Evolutionary conservation across 2,888 invertebrate species (phyloP).

Genomic region (Synergus japonicus): DNA sequence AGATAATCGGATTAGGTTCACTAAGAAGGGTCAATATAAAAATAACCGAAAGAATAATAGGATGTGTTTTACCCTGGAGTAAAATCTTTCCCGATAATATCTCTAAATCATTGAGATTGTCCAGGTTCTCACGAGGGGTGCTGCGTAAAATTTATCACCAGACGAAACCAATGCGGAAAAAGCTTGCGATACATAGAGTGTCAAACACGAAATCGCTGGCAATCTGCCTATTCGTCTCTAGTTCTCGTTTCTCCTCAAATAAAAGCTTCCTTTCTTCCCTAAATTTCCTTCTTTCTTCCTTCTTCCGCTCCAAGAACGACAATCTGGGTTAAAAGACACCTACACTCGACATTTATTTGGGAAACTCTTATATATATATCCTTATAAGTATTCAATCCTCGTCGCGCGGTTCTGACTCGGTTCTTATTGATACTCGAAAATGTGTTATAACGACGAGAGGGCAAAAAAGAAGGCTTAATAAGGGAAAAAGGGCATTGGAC

Average conservation of each 20-base stretch:
- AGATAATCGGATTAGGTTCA: neutral
- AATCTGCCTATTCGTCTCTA: conserved; percentile 23
- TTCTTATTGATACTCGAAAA: conserved; percentile 21
- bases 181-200: neutral
- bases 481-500: neutral
- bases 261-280: neutral
- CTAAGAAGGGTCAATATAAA: neutral
- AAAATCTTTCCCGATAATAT: conserved; percentile 10
- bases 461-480: neutral
- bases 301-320: neutral
- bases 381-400: neutral
- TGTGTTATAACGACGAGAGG: neutral
- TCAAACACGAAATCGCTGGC: conserved; percentile 9
- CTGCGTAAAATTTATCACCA: neutral
- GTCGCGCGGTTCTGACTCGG: neutral
- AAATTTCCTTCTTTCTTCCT: neutral
- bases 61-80: neutral
- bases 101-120: conserved; percentile 28
- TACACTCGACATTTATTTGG: neutral
- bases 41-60: neutral
- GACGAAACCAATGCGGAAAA: conserved; percentile 22
- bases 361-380: conserved; percentile 1
- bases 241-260: neutral
- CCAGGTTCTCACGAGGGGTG: conserved; percentile 18
- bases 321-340: neutral